phyloP scores from a whole-genome alignment of 2,113 vertebrate species.

The Clarias batrachus region DNA sequence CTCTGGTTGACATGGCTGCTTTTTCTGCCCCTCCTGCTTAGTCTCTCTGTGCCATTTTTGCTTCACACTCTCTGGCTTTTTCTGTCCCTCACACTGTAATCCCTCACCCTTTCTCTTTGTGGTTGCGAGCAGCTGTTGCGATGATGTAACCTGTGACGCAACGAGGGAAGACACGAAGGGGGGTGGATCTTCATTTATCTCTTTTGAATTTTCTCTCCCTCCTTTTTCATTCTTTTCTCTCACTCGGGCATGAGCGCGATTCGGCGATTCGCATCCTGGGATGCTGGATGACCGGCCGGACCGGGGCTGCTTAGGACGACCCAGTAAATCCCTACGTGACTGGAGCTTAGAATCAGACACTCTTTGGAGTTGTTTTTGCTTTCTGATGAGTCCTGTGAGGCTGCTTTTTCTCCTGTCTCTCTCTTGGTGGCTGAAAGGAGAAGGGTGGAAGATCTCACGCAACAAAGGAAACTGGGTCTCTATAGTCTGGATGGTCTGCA shows the following conservation, averaged over 20 bases:
- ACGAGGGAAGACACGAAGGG: constrained; percentile 59
- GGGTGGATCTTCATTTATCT: constrained; percentile 66
- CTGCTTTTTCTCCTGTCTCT: constrained; percentile 71
- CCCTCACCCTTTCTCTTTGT: constrained; percentile 63
- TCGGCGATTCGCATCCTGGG: constrained; percentile 81
- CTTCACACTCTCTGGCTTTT: constrained; percentile 47
- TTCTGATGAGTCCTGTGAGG: constrained; percentile 62
- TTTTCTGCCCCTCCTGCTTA: constrained; percentile 34
- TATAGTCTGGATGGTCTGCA: constrained; percentile 76
- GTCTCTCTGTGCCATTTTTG: constrained; percentile 53
- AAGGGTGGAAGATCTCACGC: constrained; percentile 72
- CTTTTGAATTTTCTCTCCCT: constrained; percentile 62
- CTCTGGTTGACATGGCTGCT: constrained; percentile 34
- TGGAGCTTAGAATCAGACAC: constrained; percentile 56
- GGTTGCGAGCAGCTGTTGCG: constrained; percentile 61
- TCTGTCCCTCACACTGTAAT: constrained; percentile 57
- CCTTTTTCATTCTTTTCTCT: constrained; percentile 63
- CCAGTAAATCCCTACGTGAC: constrained; percentile 65
- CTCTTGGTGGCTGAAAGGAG: constrained; percentile 67
- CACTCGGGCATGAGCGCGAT: constrained; percentile 74
- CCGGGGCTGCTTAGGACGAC: constrained; percentile 77
- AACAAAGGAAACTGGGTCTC: constrained; percentile 74
- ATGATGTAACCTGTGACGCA: constrained; percentile 68
- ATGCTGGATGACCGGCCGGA: constrained; percentile 75
- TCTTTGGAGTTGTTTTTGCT: constrained; percentile 60